Percentiles rank a stretch among this genome's conserved stretches.
phyloP scores from a whole-genome alignment of 2,113 vertebrate species.

The Ptychochromis oligacanthus region DNA sequence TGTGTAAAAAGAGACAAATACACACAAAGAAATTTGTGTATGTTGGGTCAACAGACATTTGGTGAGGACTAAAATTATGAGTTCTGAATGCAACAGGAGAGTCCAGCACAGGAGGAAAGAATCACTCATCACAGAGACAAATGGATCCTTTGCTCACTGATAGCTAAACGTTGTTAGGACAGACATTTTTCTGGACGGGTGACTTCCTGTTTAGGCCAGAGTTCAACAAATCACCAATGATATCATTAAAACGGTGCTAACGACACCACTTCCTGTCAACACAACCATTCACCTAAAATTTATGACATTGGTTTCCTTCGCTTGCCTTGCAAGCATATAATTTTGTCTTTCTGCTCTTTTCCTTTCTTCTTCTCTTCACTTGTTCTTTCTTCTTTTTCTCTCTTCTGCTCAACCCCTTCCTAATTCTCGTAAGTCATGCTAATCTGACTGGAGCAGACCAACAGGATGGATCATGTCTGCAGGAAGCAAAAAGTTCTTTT shows the following conservation, averaged over 20 bases:
- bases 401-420: slow-evolving; percentile 23
- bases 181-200: slow-evolving; percentile 52
- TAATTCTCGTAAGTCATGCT: slow-evolving; percentile 69
- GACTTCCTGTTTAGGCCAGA: slow-evolving; percentile 70
- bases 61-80: slow-evolving; percentile 50
- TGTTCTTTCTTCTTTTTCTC: slow-evolving; percentile 10
- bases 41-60: slow-evolving; percentile 34
- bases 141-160: slow-evolving; percentile 62
- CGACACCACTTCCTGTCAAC: slow-evolving; percentile 72
- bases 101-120: slow-evolving; percentile 63
- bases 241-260: slow-evolving; percentile 60
- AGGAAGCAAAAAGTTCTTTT: slow-evolving; percentile 72
- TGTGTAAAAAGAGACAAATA: not conserved
- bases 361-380: slow-evolving; percentile 1
- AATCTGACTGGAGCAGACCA: slow-evolving; percentile 65
- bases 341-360: slow-evolving; percentile 11
- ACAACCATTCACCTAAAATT: slow-evolving; percentile 67
- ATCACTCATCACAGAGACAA: slow-evolving; percentile 74
- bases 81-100: slow-evolving; percentile 30
- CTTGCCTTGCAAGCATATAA: slow-evolving; percentile 31
- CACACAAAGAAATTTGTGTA: slow-evolving; percentile 1
- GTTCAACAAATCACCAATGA: slow-evolving; percentile 56
- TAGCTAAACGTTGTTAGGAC: slow-evolving; percentile 31
- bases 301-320: slow-evolving; percentile 59
- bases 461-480: slow-evolving; percentile 72